Percentiles rank a stretch among this genome's conserved stretches.
These are phyloP conservation scores for Neodiprion fabricii DNA, from an alignment of 1,140 invertebrate species.

Conservation along the genomic window DNA sequence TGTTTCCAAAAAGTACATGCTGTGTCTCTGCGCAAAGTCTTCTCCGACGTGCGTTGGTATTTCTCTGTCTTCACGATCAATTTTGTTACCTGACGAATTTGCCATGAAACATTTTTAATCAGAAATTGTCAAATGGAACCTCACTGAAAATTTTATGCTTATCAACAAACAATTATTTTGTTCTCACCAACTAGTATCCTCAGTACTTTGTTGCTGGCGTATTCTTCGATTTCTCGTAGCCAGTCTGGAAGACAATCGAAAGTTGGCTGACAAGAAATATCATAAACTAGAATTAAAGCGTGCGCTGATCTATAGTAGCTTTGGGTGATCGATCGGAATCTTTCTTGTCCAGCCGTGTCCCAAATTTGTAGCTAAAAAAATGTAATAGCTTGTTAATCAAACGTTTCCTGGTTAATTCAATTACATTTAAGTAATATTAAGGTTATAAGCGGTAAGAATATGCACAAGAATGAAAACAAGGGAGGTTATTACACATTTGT, in stretches of 20 bases:
- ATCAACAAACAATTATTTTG: conserved; percentile 8
- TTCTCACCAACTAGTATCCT: conserved; percentile 87
- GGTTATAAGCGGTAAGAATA: too few relatives aligned
- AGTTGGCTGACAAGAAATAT: conserved; percentile 96
- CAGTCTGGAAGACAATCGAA: conserved; percentile 96
- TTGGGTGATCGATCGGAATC: conserved; percentile 97
- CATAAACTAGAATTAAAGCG: conserved; percentile 96
- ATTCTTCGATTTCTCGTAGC: conserved; percentile 95
- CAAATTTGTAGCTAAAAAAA: conserved; percentile 91
- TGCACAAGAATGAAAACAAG: too few relatives aligned
- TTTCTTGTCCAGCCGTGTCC: conserved; percentile 97
- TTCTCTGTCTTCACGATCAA: conserved; percentile 92
- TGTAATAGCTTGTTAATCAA: neutral
- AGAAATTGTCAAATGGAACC: neutral
- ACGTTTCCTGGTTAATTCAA: too few relatives aligned
- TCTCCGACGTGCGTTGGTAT: conserved; percentile 94
- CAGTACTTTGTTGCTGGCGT: conserved; percentile 93
- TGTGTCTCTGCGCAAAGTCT: conserved; percentile 92
- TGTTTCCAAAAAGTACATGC: conserved; percentile 98
- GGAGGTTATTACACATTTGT: too few relatives aligned
- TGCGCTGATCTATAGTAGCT: conserved; percentile 98
- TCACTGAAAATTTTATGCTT: conserved; percentile 18
- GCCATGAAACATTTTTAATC: neutral
- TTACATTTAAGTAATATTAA: too few relatives aligned
- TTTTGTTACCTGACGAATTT: conserved; percentile 83